These are phyloP conservation scores for Tenthredo mesomela DNA, from an alignment of 2,888 invertebrate species.

Conservation along the genomic window DNA sequence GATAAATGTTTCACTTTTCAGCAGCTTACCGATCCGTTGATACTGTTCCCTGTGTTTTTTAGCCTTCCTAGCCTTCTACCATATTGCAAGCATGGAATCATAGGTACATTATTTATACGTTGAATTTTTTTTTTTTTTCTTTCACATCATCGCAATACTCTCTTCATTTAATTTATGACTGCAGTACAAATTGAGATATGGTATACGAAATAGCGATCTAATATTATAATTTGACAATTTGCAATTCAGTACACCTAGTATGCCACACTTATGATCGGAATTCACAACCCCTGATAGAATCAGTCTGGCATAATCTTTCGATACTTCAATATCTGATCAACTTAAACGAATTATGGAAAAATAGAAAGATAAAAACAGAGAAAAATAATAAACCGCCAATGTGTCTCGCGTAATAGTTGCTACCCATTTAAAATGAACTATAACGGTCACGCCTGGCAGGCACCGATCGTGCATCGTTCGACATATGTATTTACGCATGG, in stretches of 20 bases:
- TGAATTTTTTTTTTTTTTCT: not conserved
- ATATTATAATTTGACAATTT: conserved; percentile 10
- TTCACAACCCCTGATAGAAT: not conserved
- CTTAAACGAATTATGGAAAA: not conserved
- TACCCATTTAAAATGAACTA: conserved; percentile 22
- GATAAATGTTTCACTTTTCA: conserved; percentile 66
- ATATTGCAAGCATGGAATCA: conserved; percentile 81
- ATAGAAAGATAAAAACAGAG: not conserved
- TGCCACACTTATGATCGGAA: not conserved
- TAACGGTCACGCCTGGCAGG: conserved; percentile 10
- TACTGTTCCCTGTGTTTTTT: conserved; percentile 87
- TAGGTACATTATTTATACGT: conserved; percentile 54
- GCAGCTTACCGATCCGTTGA: conserved; percentile 88
- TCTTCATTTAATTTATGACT: not conserved
- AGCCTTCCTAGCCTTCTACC: conserved; percentile 83
- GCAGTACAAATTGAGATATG: conserved; percentile 3
- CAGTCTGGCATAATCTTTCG: not conserved
- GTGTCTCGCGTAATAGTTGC: conserved; percentile 6
- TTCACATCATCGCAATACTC: not conserved
- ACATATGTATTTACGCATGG: not conserved
- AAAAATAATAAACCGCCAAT: not conserved
- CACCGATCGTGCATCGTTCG: conserved; percentile 27
- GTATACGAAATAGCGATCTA: not conserved
- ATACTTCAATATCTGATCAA: not conserved
- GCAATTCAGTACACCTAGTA: not conserved